Conservation (phyloP, 2,888 invertebrate genomes). For the Taphrorychus bicolor region DNA sequence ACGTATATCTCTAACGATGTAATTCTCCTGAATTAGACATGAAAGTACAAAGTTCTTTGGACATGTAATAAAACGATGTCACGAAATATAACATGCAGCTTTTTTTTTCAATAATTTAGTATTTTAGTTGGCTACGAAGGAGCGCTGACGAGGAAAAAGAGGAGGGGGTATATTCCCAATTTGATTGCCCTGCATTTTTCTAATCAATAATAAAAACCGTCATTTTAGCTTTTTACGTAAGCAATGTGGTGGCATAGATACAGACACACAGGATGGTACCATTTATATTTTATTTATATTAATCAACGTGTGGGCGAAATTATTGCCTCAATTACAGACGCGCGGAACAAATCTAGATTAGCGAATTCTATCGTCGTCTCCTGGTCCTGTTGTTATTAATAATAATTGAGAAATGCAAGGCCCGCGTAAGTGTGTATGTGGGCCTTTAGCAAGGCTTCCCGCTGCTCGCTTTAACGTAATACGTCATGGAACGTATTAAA, state of each 20-base stretch:
- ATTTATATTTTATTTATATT: slow-evolving; percentile 57
- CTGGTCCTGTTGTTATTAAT: slow-evolving; percentile 42
- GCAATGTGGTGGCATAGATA: not conserved
- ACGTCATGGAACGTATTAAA: slow-evolving; percentile 17
- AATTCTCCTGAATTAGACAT: slow-evolving; percentile 20
- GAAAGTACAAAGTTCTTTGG: slow-evolving; percentile 6
- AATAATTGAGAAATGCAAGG: slow-evolving; percentile 40
- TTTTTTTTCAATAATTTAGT: slow-evolving; percentile 27
- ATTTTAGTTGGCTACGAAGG: too few relatives aligned
- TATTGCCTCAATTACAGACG: slow-evolving; percentile 57
- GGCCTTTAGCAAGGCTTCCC: slow-evolving; percentile 3
- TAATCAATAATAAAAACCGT: too few relatives aligned
- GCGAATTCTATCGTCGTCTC: slow-evolving; percentile 26
- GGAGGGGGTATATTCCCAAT: too few relatives aligned
- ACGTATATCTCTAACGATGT: slow-evolving; percentile 1
- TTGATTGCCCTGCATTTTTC: too few relatives aligned
- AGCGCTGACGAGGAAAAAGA: too few relatives aligned
- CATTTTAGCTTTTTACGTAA: too few relatives aligned
- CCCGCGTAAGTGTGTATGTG: slow-evolving; percentile 13
- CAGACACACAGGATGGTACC: slow-evolving; percentile 54
- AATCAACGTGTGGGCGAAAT: slow-evolving; percentile 60
- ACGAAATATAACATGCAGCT: slow-evolving; percentile 18
- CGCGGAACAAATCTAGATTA: slow-evolving; percentile 49
- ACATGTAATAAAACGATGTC: slow-evolving; percentile 25
- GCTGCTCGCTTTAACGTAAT: too few relatives aligned